A percentile compares a stretch with the other conserved stretches of the same genome.
These are phyloP conservation scores for Amphipoea oculea DNA, from an alignment of 2,888 invertebrate genomes.

Conservation along the genomic window DNA sequence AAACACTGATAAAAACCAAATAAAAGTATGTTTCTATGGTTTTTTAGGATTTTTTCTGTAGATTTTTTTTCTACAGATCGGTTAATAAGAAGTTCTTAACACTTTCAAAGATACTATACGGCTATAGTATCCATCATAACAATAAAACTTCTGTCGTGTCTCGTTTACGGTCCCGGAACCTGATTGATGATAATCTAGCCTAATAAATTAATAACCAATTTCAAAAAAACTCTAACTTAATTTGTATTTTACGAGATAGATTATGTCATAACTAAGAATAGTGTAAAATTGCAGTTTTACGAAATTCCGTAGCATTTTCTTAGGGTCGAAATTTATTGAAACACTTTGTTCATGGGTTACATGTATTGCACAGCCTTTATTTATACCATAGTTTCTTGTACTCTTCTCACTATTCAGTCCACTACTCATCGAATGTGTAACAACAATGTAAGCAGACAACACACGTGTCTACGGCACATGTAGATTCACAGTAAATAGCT, in stretches of 20 bases:
- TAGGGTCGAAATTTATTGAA: neutral
- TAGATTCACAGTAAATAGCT: neutral
- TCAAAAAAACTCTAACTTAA: neutral
- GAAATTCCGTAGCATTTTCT: neutral
- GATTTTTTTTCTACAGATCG: neutral
- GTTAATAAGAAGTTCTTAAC: neutral
- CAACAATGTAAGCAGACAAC: neutral
- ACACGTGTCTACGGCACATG: neutral
- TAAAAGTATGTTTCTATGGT: too few relatives aligned
- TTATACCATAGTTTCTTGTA: neutral
- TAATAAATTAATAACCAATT: neutral
- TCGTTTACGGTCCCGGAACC: too few relatives aligned
- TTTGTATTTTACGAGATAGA: neutral
- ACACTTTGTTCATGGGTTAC: too few relatives aligned
- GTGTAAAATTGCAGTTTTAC: neutral
- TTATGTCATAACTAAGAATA: neutral
- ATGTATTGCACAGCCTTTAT: neutral
- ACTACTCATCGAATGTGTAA: neutral
- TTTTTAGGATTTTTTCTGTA: neutral
- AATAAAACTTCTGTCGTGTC: too few relatives aligned
- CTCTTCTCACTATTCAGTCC: neutral
- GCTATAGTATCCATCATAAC: neutral
- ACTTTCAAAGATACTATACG: too few relatives aligned
- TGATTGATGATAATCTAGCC: neutral
- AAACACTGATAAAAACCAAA: neutral